Conservation (phyloP, 92 coral and sea anemone species). For the Epizoanthus scotinus region DNA sequence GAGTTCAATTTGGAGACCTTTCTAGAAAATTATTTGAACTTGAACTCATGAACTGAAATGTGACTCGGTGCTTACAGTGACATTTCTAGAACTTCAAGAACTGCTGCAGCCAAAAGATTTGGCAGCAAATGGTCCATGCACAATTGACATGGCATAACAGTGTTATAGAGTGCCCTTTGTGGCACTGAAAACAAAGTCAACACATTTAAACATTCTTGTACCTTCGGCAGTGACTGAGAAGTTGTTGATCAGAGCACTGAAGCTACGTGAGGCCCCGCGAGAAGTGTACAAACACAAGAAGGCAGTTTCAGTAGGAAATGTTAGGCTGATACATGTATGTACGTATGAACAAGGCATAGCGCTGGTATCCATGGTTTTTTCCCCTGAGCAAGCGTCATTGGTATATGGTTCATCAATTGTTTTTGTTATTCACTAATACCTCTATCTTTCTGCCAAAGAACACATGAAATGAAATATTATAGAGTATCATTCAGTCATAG, state of each 20-base stretch:
- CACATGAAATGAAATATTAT: conserved; percentile 12
- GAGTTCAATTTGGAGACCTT: conserved; percentile 35
- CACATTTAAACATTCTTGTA: conserved; percentile 38
- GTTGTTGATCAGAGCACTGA: conserved; percentile 45
- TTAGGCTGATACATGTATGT: conserved; percentile 78
- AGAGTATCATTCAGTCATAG: neutral
- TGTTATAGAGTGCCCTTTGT: conserved; percentile 10
- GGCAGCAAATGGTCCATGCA: neutral
- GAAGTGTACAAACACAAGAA: conserved; percentile 47
- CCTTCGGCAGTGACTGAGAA: conserved; percentile 47
- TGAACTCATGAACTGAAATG: conserved; percentile 3
- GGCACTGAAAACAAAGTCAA: conserved; percentile 28
- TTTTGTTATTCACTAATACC: conserved; percentile 3
- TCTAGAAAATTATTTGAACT: conserved; percentile 23
- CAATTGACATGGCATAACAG: neutral
- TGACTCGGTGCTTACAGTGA: conserved; percentile 40
- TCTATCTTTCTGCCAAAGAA: conserved; percentile 30
- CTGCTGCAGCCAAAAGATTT: neutral
- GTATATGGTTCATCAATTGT: neutral
- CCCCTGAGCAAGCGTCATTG: neutral
- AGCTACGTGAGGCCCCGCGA: conserved; percentile 28
- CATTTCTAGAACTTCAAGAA: conserved; percentile 28
- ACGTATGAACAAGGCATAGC: conserved; percentile 63
- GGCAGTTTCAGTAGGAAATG: conserved; percentile 71
- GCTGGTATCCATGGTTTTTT: neutral